Base-by-base conservation (phyloP, 2,113 vertebrate genomes). In the Ariopsis seemanni region DNA sequence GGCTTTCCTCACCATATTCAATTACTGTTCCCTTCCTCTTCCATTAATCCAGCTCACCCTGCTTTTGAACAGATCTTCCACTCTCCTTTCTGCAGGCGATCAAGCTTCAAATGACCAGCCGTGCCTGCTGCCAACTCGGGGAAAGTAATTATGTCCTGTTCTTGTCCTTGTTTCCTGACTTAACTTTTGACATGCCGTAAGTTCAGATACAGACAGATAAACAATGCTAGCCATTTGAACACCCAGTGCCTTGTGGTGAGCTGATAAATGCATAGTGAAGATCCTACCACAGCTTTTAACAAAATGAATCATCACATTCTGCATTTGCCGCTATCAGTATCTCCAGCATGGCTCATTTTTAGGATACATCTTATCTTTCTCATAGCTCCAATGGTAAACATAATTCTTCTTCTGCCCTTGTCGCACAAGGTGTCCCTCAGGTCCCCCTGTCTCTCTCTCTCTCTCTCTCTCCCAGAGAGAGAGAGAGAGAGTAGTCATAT, bases 131-230 rank as follows among this genome's bases (percentile, higher is more conserved):
- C 83, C 60, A 83, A 72, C 69, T 53, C 58, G 20, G 42, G 57
- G 84, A 88, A 89, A 86, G 88, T 87, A 87, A 91, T 90, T 90
- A 87, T 88, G 42, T 53, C 57, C 79, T 60, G 57, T 82, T 14
- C 82, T 82, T 65, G 81, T 82, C 60, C 81, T 83, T 10, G 48
- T 67, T 53, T 48, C 58, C 30, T 42, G 25, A 62, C 30, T 34
- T 82, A 82, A 48, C 3, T 82, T 81, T n/a, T 67, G 42, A 50
- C 25, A 52, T 67, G 58, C 77, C 84, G 83, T 88, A 85, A 52
- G 83, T 88, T 88, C 87, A 15, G 81, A 20, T 62, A 42, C 62
- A 71, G 75, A 86, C 78, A 50, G 50, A 84, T 71, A 52, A 8
- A 6, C 80, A 65, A 11, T 5, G 27, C 63, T 50, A 57, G 34